phyloP scores from a whole-genome alignment of 2,797 vertebrate genomes.

The Anomalospiza imberbis region DNA sequence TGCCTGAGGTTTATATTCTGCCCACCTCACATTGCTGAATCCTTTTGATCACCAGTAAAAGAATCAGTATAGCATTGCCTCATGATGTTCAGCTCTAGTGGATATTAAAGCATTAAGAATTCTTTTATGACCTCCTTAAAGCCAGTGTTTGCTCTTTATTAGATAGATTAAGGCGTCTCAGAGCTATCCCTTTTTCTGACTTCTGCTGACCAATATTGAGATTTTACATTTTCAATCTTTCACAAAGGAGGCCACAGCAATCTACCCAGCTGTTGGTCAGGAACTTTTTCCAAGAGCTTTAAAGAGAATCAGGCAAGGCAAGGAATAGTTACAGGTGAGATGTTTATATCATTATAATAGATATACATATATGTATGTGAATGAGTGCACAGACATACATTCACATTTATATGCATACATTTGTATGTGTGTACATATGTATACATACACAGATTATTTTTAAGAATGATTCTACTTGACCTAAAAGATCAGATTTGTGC shows the following conservation, averaged over 20 bases:
- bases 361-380: too few relatives aligned
- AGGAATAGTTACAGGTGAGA: background rate
- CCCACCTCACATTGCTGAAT: background rate
- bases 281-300: background rate
- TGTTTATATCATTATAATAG: background rate
- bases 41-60: background rate
- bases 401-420: background rate
- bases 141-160: background rate
- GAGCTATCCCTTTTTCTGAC: background rate
- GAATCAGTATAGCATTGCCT: rapidly evolving
- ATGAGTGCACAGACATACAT: background rate
- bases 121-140: background rate
- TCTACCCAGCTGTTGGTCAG: background rate
- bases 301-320: background rate
- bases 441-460: background rate
- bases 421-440: too few relatives aligned
- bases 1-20: background rate
- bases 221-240: background rate
- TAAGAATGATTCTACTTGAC: background rate
- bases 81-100: background rate
- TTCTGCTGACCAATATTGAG: background rate
- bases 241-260: background rate
- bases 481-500: background rate
- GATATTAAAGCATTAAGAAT: background rate
- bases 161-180: background rate